A percentile compares a stretch with the other conserved stretches of the same genome.
Conservation (phyloP, 2,113 vertebrate species). For the Lycocorax pyrrhopterus region DNA sequence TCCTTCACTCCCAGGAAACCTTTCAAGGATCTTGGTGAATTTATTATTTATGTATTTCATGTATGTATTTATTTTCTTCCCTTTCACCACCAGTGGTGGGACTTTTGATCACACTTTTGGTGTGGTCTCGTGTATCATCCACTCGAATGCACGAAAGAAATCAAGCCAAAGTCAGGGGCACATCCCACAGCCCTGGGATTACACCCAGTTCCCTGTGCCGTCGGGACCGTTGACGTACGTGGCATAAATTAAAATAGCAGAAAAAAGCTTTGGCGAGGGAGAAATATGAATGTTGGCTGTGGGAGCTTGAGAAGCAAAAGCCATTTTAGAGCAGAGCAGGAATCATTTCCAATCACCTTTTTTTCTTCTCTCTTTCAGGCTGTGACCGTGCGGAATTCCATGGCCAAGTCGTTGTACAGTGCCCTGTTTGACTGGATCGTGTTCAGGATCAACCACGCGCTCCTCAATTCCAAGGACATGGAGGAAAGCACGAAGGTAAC, state of each 20-base stretch:
- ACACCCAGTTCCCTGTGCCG: fast-evolving
- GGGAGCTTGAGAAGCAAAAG: not conserved
- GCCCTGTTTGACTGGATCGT: slow-evolving; percentile 99
- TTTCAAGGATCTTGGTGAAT: not conserved
- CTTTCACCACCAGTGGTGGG: fast-evolving
- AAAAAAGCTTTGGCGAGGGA: not conserved
- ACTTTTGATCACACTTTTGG: no score
- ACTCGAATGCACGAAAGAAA: not conserved
- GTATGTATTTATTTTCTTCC: not conserved
- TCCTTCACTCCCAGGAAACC: not conserved
- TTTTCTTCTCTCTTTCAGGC: slow-evolving; percentile 73
- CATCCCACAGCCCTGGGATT: not conserved
- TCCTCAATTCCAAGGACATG: slow-evolving; percentile 91
- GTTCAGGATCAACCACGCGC: slow-evolving; percentile 97
- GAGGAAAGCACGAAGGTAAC: slow-evolving; percentile 88
- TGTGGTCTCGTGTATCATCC: not conserved
- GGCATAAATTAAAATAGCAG: not conserved
- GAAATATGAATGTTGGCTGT: fast-evolving
- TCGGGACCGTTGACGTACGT: fast-evolving
- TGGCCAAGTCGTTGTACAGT: slow-evolving; percentile 96
- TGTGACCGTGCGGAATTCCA: slow-evolving; percentile 92
- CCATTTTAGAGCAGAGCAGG: not conserved
- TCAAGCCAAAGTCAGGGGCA: not conserved
- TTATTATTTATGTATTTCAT: not conserved
- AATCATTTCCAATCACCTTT: not conserved